Conservation (phyloP, 2,888 invertebrate species). For the Apamea anceps region DNA sequence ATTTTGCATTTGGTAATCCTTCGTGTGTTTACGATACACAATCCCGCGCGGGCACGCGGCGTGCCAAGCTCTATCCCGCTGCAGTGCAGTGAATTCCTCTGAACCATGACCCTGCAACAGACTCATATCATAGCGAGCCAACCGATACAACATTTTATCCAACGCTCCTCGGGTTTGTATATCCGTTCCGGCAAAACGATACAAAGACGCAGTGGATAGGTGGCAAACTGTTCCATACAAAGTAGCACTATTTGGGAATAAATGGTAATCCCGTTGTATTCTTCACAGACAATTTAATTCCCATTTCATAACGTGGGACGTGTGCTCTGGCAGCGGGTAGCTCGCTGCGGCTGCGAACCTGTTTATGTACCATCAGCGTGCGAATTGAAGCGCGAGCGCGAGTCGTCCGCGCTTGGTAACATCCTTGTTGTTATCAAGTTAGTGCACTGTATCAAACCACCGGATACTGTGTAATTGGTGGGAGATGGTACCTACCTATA, state of each 20-base stretch:
- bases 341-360: constrained; percentile 58
- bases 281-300: constrained; percentile 87
- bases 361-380: constrained; percentile 72
- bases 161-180: constrained; percentile 59
- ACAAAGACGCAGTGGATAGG: constrained; percentile 66
- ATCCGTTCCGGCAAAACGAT: constrained; percentile 13
- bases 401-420: constrained; percentile 50
- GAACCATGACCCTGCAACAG: constrained; percentile 66
- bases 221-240: constrained; percentile 37
- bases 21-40: constrained; percentile 68
- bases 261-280: constrained; percentile 81
- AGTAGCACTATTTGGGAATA: constrained; percentile 61
- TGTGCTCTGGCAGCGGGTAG: constrained; percentile 67
- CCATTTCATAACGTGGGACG: constrained; percentile 81
- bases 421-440: constrained; percentile 22
- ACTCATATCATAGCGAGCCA: constrained; percentile 8
- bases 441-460: not conserved
- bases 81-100: constrained; percentile 71
- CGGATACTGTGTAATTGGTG: not conserved
- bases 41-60: constrained; percentile 53
- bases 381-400: constrained; percentile 72
- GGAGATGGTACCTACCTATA: not conserved
- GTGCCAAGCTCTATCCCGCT: constrained; percentile 70
- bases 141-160: constrained; percentile 43
- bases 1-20: constrained; percentile 69